Conservation (phyloP, 2,113 vertebrate genomes). For the Phrynosoma platyrhinos region DNA sequence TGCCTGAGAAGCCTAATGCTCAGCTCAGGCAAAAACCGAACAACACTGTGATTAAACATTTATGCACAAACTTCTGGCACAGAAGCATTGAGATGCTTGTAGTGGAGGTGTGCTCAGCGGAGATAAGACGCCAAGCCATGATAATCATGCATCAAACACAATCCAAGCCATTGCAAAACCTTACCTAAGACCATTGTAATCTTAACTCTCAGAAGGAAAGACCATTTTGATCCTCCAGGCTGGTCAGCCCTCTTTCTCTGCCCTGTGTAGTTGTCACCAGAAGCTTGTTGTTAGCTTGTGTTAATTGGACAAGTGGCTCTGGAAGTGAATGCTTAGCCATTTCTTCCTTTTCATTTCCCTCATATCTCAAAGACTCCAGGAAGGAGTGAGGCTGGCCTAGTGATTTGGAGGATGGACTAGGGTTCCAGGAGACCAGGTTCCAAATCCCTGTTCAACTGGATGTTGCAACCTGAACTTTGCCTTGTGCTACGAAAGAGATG, state of each 20-base stretch:
- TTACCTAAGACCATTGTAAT: not conserved
- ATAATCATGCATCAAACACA: not conserved
- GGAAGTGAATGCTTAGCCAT: not conserved
- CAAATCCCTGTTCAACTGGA: too few relatives aligned
- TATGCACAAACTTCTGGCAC: not conserved
- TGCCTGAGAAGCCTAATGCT: not conserved
- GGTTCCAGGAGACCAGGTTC: too few relatives aligned
- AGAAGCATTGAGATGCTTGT: not conserved
- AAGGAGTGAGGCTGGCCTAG: not conserved
- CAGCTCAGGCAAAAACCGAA: not conserved
- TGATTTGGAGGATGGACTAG: too few relatives aligned
- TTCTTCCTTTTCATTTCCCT: not conserved
- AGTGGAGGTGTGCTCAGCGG: slow-evolving; percentile 3
- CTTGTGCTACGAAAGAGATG: too few relatives aligned
- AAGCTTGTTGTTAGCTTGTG: not conserved
- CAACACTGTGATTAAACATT: not conserved
- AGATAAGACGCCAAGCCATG: slow-evolving; percentile 2
- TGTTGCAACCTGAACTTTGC: too few relatives aligned
- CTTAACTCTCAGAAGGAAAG: not conserved
- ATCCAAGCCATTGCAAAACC: not conserved
- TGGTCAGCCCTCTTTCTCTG: not conserved
- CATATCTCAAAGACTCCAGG: slow-evolving; percentile 24
- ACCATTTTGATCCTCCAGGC: not conserved
- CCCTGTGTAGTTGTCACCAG: not conserved
- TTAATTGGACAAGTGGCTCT: not conserved